A percentile compares a stretch with the other conserved stretches of the same genome.
These are phyloP conservation scores for Leptonema lineaticorne DNA, from an alignment of 1,140 invertebrate species.

Conservation along the genomic window DNA sequence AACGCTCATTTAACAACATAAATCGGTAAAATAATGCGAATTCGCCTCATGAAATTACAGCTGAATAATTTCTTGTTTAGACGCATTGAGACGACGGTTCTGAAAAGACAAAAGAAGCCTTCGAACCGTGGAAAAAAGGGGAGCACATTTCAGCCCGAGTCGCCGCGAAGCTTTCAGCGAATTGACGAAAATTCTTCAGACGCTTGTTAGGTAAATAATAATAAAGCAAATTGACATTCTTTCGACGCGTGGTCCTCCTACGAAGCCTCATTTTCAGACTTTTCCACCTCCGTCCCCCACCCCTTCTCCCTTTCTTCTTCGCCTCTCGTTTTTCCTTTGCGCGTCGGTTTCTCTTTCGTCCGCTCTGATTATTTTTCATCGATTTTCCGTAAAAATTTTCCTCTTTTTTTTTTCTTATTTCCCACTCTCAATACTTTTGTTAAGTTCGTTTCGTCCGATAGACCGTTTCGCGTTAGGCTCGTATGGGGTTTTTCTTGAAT, in stretches of 20 bases:
- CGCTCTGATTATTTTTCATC: constrained; percentile 11
- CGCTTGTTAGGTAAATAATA: constrained; percentile 3
- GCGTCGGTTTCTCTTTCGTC: not conserved
- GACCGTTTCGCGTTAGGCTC: not conserved
- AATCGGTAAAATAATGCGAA: too few species aligned
- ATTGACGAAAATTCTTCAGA: not conserved
- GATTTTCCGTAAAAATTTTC: not conserved
- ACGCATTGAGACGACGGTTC: not conserved
- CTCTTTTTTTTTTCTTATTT: too few species aligned
- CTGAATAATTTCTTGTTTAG: not conserved
- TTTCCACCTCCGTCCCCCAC: too few species aligned
- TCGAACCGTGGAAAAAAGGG: too few species aligned
- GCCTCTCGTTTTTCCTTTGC: not conserved
- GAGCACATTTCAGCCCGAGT: not conserved
- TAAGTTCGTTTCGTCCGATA: too few species aligned
- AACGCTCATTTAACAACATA: too few species aligned
- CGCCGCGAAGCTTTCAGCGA: not conserved
- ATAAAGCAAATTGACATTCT: constrained; percentile 4
- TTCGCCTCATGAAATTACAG: not conserved
- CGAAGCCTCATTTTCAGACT: too few species aligned
- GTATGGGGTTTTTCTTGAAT: constrained; percentile 3
- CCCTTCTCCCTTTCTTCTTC: too few species aligned
- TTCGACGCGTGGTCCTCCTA: not conserved
- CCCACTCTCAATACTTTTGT: not conserved
- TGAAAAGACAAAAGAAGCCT: not conserved